Conservation (phyloP, 2,797 vertebrate genomes). For the Petrocephalus schoutedeni region DNA sequence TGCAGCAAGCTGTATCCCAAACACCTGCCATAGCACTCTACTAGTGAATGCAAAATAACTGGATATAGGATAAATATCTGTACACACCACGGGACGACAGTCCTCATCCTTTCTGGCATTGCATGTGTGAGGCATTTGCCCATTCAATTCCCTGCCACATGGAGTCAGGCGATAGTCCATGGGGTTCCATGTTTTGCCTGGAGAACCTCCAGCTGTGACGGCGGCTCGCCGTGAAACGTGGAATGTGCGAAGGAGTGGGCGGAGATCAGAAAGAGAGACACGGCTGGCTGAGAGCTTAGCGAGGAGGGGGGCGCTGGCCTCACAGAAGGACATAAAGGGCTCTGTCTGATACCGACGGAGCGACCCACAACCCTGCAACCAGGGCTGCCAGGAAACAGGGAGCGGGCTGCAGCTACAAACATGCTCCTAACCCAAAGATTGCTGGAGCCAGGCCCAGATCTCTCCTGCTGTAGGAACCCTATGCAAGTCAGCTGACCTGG, state of each 20-base stretch:
- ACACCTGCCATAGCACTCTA: not conserved
- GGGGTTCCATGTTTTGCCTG: not conserved
- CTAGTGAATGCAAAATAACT: not conserved
- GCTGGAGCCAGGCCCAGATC: not conserved
- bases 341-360: not conserved
- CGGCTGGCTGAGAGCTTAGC: not conserved
- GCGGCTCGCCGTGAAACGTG: not conserved
- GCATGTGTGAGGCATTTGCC: not conserved
- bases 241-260: not conserved
- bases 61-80: not conserved
- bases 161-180: not conserved
- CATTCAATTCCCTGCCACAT: not conserved
- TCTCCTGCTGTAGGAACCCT: not conserved
- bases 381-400: not conserved
- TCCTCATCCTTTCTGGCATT: not conserved
- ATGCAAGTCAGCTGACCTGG: not conserved
- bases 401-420: not conserved
- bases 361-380: no score
- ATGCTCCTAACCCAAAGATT: not conserved
- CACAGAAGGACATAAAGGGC: not conserved
- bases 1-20: not conserved
- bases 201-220: not conserved
- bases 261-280: not conserved
- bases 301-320: not conserved
- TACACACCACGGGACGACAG: not conserved